Evolutionary conservation across 2,888 invertebrate species (phyloP).

Genomic region (Noctuana brunneofusca): DNA sequence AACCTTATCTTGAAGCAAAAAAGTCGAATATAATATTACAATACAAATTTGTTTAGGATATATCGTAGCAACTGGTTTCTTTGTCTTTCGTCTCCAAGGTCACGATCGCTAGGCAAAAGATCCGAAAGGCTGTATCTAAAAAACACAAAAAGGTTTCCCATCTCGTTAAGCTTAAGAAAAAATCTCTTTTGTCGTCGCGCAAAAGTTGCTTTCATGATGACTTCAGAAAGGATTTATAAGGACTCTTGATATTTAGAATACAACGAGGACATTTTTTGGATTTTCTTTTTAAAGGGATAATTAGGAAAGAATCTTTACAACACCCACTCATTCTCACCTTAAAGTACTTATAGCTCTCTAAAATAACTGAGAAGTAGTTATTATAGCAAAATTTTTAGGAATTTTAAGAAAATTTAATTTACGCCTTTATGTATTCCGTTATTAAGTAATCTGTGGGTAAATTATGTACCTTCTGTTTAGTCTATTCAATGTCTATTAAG

Average conservation of each 20-base stretch:
- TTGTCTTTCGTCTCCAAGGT: conserved; percentile 8
- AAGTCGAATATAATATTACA: too few species aligned
- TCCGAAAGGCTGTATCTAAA: conserved; percentile 9
- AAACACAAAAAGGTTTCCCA: conserved; percentile 28
- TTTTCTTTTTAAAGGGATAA: not conserved
- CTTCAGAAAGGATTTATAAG: conserved; percentile 26
- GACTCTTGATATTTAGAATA: conserved; percentile 13
- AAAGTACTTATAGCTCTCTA: not conserved
- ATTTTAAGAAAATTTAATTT: too few species aligned
- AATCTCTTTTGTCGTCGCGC: conserved; percentile 30
- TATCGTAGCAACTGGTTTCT: conserved; percentile 5
- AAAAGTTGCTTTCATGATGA: conserved; percentile 27
- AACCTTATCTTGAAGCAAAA: too few species aligned
- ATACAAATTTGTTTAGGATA: not conserved
- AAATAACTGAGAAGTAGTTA: not conserved
- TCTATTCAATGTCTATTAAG: too few species aligned
- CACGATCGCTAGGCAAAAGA: conserved; percentile 15
- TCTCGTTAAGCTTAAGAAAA: conserved; percentile 25
- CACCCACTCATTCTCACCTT: not conserved
- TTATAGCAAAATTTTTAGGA: too few species aligned
- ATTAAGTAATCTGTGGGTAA: too few species aligned
- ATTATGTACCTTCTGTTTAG: too few species aligned
- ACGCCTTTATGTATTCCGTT: too few species aligned
- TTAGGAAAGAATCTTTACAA: not conserved
- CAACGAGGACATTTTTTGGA: not conserved